Base-by-base conservation (phyloP, 2,113 vertebrate genomes). In the Entelurus aequoreus region DNA sequence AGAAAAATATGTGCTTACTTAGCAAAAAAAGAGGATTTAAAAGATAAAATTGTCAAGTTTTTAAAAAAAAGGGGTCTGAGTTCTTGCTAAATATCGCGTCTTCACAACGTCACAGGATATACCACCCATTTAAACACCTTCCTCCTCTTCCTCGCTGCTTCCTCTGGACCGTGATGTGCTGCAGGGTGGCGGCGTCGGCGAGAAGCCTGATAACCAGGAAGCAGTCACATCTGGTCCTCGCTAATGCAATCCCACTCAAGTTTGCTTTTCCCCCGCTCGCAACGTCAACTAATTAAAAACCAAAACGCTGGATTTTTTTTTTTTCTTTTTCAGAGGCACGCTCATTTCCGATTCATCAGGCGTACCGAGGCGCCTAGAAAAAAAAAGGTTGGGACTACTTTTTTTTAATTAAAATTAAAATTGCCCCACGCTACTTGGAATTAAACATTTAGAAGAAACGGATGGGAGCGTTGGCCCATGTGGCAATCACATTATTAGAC, bases 341-440 rank as follows among this genome's bases (percentile, higher is more conserved):
- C 75, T 84, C 72, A 76, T 80, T 86, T 88, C 74, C 80, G 84
- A 88, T 85, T 90, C 79, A 89, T 89, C 88, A 87, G 63, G 58
- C 69, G 16, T 49, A 54, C 78, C 73, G 80, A 60, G 69, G 74
- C 65, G 48, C 72, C 62, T 72, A 19, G 2, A 19, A 76, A 76
- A 72, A 70, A 83, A 83, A 87, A 84, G 83, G 83, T 84, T 83
- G 73, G 71, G 71, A 75, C 42, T 46, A 10, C n/a, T 56, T 81
- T 75, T 81, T 88, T 86, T 87, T 87, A 88, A 88, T 88, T 87
- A 88, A 90, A 90, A 82, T 83, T 75, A 75, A 86, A 89, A 89
- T 87, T 86, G 83, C 84, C 74, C 77, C 48, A 69, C 69, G 69
- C 83, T 82, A 80, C 78, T 81, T 82, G 79, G 80, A 89, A 88